These are phyloP conservation scores for Hermaeophaga mercurialis DNA, from an alignment of 2,888 invertebrate genomes.

Conservation along the genomic window DNA sequence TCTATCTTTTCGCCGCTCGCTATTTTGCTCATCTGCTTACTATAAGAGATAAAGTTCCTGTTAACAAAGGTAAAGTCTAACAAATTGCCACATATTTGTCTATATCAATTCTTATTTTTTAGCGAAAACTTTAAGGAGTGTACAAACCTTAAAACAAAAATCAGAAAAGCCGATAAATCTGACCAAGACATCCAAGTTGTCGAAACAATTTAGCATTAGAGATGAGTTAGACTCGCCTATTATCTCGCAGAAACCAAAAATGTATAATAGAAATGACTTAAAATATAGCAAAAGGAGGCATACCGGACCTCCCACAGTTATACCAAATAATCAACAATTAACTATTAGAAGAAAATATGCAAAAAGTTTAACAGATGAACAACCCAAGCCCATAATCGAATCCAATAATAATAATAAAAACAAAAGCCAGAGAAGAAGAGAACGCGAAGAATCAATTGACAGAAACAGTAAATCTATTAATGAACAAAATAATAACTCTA, in stretches of 20 bases:
- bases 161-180: slow-evolving; percentile 25
- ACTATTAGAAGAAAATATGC: slow-evolving; percentile 25
- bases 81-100: too few relatives aligned
- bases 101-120: slow-evolving; percentile 25
- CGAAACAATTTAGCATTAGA: slow-evolving; percentile 38
- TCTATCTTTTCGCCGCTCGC: slow-evolving; percentile 75
- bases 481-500: neutral
- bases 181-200: slow-evolving; percentile 34
- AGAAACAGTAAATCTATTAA: neutral
- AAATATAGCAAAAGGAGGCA: slow-evolving; percentile 26
- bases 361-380: slow-evolving; percentile 23
- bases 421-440: neutral
- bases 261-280: slow-evolving; percentile 24
- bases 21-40: slow-evolving; percentile 71
- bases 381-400: neutral
- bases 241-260: slow-evolving; percentile 25
- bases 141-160: slow-evolving; percentile 41
- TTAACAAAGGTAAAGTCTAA: slow-evolving; percentile 42
- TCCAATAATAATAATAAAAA: slow-evolving; percentile 14
- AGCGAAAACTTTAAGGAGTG: slow-evolving; percentile 39
- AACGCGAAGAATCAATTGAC: neutral
- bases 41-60: slow-evolving; percentile 54
- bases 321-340: slow-evolving; percentile 18
- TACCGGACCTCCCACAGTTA: slow-evolving; percentile 22
- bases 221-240: slow-evolving; percentile 30